phyloP scores from a whole-genome alignment of 2,797 vertebrate genomes.

The Oreochromis grahami region DNA sequence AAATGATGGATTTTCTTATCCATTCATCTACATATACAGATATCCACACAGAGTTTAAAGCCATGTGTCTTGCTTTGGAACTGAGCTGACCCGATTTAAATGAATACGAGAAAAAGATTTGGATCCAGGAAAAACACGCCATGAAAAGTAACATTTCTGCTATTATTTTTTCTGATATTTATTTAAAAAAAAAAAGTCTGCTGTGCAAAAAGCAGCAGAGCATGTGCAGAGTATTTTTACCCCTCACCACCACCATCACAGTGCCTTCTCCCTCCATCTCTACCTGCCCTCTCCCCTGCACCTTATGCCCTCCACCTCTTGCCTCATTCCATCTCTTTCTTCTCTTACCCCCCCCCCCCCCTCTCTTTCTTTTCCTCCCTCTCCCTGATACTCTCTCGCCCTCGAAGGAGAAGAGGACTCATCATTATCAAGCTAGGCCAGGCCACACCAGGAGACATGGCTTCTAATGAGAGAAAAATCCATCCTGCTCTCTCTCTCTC shows the following conservation, averaged over 20 bases:
- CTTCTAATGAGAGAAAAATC: slow-evolving; percentile 84
- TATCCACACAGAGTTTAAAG: neutral
- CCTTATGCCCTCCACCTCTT: slow-evolving; percentile 39
- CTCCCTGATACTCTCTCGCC: slow-evolving; percentile 20
- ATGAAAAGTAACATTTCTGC: neutral
- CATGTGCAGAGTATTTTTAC: neutral
- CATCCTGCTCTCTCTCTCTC: slow-evolving; percentile 69
- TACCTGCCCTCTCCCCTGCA: slow-evolving; percentile 21
- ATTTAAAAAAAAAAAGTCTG: neutral
- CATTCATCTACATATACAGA: neutral
- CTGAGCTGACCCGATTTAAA: neutral
- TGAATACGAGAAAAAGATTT: neutral
- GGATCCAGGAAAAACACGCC: neutral
- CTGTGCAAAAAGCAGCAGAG: neutral
- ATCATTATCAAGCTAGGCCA: slow-evolving; percentile 78
- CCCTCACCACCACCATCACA: neutral
- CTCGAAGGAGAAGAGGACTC: slow-evolving; percentile 65
- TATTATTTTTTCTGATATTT: neutral
- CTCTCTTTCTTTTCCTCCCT: neutral
- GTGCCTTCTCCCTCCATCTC: slow-evolving; percentile 13
- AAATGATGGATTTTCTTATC: slow-evolving; percentile 23
- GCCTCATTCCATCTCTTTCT: slow-evolving; percentile 43
- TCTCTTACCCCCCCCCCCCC: neutral
- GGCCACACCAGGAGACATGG: slow-evolving; percentile 79
- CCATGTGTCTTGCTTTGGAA: neutral